These are phyloP conservation scores for Scolanthus callimorphus DNA, from an alignment of 92 coral and sea anemone species.

Conservation along the genomic window DNA sequence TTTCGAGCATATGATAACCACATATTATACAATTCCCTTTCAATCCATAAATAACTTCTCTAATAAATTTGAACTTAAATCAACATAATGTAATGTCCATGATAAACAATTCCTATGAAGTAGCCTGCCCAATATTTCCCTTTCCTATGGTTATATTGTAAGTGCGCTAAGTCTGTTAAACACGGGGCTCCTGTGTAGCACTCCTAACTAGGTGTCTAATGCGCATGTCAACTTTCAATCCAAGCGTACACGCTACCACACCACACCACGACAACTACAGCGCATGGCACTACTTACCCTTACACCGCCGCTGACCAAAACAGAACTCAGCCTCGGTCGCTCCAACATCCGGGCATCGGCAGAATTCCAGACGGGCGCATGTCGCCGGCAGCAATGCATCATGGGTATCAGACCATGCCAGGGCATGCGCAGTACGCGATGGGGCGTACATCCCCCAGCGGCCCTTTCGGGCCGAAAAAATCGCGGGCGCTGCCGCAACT, in stretches of 20 bases:
- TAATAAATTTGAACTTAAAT: too few relatives aligned
- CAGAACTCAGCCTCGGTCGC: conserved; percentile 86
- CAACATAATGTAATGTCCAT: too few relatives aligned
- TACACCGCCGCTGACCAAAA: conserved; percentile 79
- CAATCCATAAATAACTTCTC: too few relatives aligned
- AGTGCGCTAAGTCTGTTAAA: too few relatives aligned
- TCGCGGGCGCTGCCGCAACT: conserved; percentile 88
- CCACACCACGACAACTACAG: conserved; percentile 63
- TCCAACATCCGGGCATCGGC: conserved; percentile 64
- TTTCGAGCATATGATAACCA: too few relatives aligned
- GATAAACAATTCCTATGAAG: too few relatives aligned
- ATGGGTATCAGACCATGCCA: conserved; percentile 72
- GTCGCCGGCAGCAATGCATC: conserved; percentile 59
- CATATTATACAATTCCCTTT: too few relatives aligned
- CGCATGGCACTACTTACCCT: conserved; percentile 59
- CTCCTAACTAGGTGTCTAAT: too few relatives aligned
- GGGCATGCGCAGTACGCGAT: conserved; percentile 71
- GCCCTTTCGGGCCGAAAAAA: conserved; percentile 80
- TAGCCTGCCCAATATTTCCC: too few relatives aligned
- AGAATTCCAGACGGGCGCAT: conserved; percentile 74
- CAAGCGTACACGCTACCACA: conserved; percentile 77
- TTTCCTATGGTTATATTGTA: too few relatives aligned
- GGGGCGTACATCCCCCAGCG: conserved; percentile 89
- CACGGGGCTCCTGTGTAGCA: too few relatives aligned
- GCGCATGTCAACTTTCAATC: conserved; percentile 67